Conservation (phyloP, 2,888 invertebrate genomes). For the Eupithecia vulgata region DNA sequence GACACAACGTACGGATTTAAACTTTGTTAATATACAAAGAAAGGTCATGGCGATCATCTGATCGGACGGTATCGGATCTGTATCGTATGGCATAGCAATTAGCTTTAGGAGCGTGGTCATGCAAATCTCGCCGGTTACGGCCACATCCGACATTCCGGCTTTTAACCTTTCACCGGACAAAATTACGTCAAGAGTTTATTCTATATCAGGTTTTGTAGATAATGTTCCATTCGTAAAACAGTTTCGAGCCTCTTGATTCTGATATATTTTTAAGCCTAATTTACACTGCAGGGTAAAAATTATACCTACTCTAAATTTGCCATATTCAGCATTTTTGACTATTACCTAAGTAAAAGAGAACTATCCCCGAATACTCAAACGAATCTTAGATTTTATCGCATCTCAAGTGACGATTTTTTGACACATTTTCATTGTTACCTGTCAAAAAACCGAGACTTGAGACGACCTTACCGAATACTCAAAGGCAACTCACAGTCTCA, state of each 20-base stretch:
- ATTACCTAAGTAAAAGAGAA: neutral
- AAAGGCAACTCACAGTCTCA: too few species aligned
- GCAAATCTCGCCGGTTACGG: constrained; percentile 60
- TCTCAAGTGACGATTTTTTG: too few species aligned
- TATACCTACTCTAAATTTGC: neutral
- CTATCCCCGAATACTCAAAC: too few species aligned
- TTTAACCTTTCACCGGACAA: constrained; percentile 25
- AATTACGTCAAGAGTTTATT: neutral
- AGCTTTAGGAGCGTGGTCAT: constrained; percentile 64
- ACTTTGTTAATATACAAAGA: constrained; percentile 38
- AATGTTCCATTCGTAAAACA: neutral
- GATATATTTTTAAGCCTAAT: neutral
- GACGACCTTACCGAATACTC: too few species aligned
- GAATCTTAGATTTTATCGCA: too few species aligned
- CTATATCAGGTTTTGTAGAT: neutral
- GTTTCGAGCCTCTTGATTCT: neutral
- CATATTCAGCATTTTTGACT: neutral
- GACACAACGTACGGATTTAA: constrained; percentile 4
- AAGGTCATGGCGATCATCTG: constrained; percentile 55
- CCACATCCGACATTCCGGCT: constrained; percentile 30
- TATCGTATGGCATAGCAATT: constrained; percentile 74
- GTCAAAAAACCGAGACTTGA: too few species aligned
- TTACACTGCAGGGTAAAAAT: neutral
- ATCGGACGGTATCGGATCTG: constrained; percentile 66
- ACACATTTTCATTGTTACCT: too few species aligned